Percentiles rank a stretch among this genome's conserved stretches.
Conservation (phyloP, 2,888 invertebrate species). For the Drosophila prostipennis region DNA sequence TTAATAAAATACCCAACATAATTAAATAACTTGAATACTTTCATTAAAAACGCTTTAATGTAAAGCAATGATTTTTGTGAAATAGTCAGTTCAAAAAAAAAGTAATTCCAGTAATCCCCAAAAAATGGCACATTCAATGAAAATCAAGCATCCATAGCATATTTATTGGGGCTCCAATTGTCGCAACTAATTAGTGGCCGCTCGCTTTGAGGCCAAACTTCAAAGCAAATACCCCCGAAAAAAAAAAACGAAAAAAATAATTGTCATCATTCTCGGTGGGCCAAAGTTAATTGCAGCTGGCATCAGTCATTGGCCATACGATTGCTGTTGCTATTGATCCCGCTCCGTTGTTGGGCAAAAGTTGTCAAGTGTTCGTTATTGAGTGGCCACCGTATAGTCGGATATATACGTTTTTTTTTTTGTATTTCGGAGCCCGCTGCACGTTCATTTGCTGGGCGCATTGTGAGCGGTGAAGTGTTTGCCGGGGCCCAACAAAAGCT, state of each 20-base stretch:
- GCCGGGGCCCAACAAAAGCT: slow-evolving; percentile 70
- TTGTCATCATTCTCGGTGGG: slow-evolving; percentile 50
- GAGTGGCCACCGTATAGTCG: slow-evolving; percentile 42
- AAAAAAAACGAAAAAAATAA: slow-evolving; percentile 35
- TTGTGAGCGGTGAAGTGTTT: slow-evolving; percentile 72
- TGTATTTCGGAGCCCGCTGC: slow-evolving; percentile 17
- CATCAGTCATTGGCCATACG: slow-evolving; percentile 33
- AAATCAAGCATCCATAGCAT: slow-evolving; percentile 4
- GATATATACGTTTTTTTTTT: slow-evolving; percentile 15
- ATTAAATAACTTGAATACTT: no score
- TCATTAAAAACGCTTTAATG: no score
- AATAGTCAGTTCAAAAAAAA: background rate
- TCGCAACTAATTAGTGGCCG: slow-evolving; percentile 42
- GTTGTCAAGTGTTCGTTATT: slow-evolving; percentile 49
- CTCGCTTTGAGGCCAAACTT: slow-evolving; percentile 49
- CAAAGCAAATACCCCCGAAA: slow-evolving; percentile 57
- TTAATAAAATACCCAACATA: no score
- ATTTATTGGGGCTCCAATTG: slow-evolving; percentile 15
- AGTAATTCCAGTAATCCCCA: slow-evolving; percentile 2
- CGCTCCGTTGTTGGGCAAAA: slow-evolving; percentile 52
- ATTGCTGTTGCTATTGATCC: slow-evolving; percentile 30
- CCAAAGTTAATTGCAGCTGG: slow-evolving; percentile 67
- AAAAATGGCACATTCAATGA: slow-evolving; percentile 7
- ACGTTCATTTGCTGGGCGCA: slow-evolving; percentile 67
- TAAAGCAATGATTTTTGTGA: no score